A percentile compares a stretch with the other conserved stretches of the same genome.
phyloP scores from a whole-genome alignment of 2,797 vertebrate genomes.

The Acrocephalus scirpaceus region DNA sequence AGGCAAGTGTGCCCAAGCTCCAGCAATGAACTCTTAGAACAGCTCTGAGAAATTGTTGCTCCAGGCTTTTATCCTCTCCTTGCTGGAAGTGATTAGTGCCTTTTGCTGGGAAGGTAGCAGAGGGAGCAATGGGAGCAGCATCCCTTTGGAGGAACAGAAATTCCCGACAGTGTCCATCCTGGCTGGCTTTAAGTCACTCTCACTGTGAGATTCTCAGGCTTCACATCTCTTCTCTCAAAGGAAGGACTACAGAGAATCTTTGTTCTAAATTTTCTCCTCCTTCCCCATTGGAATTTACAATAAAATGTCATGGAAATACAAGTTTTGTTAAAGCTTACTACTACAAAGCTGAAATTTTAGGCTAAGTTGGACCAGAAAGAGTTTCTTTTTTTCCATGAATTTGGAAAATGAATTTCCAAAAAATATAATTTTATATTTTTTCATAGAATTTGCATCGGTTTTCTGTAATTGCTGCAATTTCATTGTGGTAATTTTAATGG shows the following conservation, averaged over 20 bases:
- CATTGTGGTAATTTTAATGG: not conserved
- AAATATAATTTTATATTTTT: not conserved
- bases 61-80: not conserved
- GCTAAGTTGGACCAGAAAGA: not conserved
- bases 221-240: not conserved
- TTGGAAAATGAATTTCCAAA: too few relatives aligned
- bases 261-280: not conserved
- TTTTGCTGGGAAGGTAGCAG: not conserved
- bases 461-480: not conserved
- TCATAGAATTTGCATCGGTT: not conserved
- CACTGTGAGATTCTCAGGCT: not conserved
- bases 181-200: not conserved
- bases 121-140: not conserved
- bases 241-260: slow-evolving; percentile 3
- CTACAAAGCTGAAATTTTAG: not conserved
- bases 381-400: not conserved
- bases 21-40: not conserved
- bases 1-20: not conserved
- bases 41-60: not conserved
- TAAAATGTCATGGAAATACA: not conserved
- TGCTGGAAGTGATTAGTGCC: not conserved
- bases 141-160: not conserved
- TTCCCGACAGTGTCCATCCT: not conserved
- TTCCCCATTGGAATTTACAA: not conserved
- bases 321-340: not conserved